These are phyloP conservation scores for Dasyprocta punctata DNA, from an alignment of 2,113 vertebrate species.

Conservation along the genomic window DNA sequence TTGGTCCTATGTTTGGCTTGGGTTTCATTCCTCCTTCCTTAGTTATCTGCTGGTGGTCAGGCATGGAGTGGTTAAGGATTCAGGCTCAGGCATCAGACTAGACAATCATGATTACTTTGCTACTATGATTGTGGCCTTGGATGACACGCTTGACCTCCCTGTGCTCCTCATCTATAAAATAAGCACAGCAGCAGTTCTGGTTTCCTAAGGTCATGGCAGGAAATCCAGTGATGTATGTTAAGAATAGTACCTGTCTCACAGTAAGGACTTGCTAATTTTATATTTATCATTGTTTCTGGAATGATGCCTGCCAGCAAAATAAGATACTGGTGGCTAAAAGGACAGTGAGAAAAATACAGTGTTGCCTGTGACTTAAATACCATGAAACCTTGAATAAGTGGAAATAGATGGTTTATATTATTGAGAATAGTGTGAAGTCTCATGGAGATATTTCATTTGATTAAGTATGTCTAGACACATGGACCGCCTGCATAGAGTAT, in stretches of 20 bases:
- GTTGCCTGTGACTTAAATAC: conserved; percentile 2
- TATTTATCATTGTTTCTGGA: conserved; percentile 42
- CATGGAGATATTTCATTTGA: conserved; percentile 53
- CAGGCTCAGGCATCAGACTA: background rate
- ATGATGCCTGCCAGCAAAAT: conserved; percentile 6
- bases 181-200: background rate
- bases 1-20: background rate
- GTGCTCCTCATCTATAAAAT: background rate
- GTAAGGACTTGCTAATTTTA: conserved; percentile 20
- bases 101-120: background rate
- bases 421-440: conserved; percentile 43
- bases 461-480: conserved; percentile 57
- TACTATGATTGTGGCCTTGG: background rate
- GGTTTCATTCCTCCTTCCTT: background rate
- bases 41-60: background rate
- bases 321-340: background rate
- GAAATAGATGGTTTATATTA: conserved; percentile 53
- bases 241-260: background rate
- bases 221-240: background rate
- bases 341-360: conserved; percentile 8
- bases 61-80: background rate
- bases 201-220: background rate
- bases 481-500: background rate
- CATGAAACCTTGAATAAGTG: conserved; percentile 12
- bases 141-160: background rate